Evolutionary conservation across 2,888 invertebrate species (phyloP), one percentile per base, ranked within the genome.

Genomic region (Andrena haemorrhoa): DNA sequence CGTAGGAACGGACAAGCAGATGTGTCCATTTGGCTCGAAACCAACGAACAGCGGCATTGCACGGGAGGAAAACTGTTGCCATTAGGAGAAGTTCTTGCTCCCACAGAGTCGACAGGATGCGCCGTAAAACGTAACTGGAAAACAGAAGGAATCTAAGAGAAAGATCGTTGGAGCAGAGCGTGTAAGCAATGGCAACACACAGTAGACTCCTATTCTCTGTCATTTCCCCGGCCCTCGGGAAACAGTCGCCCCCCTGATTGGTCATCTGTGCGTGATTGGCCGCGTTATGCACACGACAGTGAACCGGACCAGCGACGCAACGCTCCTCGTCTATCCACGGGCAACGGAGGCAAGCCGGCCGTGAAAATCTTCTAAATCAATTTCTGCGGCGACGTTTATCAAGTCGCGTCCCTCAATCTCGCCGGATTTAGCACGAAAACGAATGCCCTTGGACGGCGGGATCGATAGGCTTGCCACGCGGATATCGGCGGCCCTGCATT

Each of bases 221-320:
- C 26, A 23, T 53, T 77, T 82, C 75, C 64, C 80, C 60, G 75
- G 71, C 53, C 75, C 61, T 49, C 47, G 68, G 47, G 71, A 83
- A 92, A 92, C 90, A 90, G 90, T 92, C 89, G 90, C 89, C 77
- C 88, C 88, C 84, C 89, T 91, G 90, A 90, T 89, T 89, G 86
- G 88, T 89, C 90, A 90, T 90, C 89, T 90, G 89, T 89, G 89
- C 90, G 89, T 90, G 90, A 93, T 91, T 90, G 90, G 88, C 88
- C 90, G 83, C 88, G 88, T 90, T 90, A 41, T 41, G 91, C 82
- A 89, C 89, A 87, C 85, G 82, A 90, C 88, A 86, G 81, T 68
- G 71, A 63, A 76, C 65, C 83, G 81, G 73, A 80, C 87, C 41
- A 87, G 81, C 85, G 85, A 83, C 78, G 83, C 79, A 4, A 72